Evolutionary conservation across 2,113 vertebrate species (phyloP).

Genomic region (Chloroceryle aenea): DNA sequence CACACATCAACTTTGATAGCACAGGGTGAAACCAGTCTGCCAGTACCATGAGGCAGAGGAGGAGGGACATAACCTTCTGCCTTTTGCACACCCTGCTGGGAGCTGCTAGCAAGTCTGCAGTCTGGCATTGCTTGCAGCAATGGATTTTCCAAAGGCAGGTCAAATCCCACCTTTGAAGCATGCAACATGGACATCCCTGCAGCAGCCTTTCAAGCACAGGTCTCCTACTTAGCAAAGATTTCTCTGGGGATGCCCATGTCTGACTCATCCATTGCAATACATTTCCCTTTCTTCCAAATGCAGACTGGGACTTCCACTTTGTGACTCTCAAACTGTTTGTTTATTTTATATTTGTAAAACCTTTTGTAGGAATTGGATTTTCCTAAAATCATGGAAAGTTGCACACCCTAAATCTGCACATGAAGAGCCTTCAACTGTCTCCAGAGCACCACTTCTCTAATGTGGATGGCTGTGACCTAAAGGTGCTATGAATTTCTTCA

Average conservation of each 20-base stretch:
- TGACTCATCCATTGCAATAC: not conserved
- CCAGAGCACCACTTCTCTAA: slow-evolving; percentile 19
- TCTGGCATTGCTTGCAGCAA: not conserved
- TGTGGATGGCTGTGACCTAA: not conserved
- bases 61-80: not conserved
- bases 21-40: not conserved
- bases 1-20: not conserved
- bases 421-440: slow-evolving; percentile 24
- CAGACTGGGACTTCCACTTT: not conserved
- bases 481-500: not conserved
- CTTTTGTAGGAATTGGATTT: not conserved
- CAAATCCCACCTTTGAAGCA: not conserved
- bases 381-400: not conserved
- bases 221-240: not conserved
- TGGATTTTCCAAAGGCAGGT: not conserved
- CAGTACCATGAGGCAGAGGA: not conserved
- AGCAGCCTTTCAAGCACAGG: not conserved
- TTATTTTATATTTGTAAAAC: not conserved
- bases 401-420: not conserved
- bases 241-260: not conserved
- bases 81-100: not conserved
- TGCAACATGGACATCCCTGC: not conserved
- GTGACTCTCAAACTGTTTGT: not conserved
- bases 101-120: not conserved
- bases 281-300: not conserved